Conservation (phyloP, 2,888 invertebrate genomes). For the Rhingia campestris region DNA sequence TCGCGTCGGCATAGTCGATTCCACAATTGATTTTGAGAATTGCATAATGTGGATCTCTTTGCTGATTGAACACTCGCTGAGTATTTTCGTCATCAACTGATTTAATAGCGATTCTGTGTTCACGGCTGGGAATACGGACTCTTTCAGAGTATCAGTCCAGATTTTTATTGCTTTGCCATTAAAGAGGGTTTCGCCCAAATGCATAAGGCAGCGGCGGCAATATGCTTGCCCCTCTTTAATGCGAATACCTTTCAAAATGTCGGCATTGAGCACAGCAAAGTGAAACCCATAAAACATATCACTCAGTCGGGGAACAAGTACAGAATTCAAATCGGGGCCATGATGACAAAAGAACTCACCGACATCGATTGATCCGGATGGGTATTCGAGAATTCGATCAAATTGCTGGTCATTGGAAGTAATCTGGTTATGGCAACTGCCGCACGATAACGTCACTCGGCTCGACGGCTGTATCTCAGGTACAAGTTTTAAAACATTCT, state of each 20-base stretch:
- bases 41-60: slow-evolving; percentile 75
- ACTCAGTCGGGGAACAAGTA: slow-evolving; percentile 76
- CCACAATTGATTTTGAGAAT: slow-evolving; percentile 76
- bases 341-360: slow-evolving; percentile 81
- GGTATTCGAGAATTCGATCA: slow-evolving; percentile 78
- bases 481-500: slow-evolving; percentile 38
- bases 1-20: slow-evolving; percentile 76
- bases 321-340: slow-evolving; percentile 75
- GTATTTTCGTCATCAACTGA: slow-evolving; percentile 76
- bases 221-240: slow-evolving; percentile 76
- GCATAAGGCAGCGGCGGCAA: slow-evolving; percentile 77
- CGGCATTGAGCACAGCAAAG: slow-evolving; percentile 77
- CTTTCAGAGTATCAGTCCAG: slow-evolving; percentile 78
- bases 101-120: slow-evolving; percentile 62
- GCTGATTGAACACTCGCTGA: slow-evolving; percentile 64
- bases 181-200: slow-evolving; percentile 77
- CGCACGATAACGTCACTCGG: slow-evolving; percentile 75
- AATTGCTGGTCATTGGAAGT: slow-evolving; percentile 61
- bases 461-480: slow-evolving; percentile 72
- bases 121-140: slow-evolving; percentile 30
- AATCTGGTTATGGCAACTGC: slow-evolving; percentile 75
- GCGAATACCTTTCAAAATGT: slow-evolving; percentile 58
- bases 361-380: slow-evolving; percentile 79
- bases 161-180: slow-evolving; percentile 77
- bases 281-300: slow-evolving; percentile 80